Percentiles rank a stretch among this genome's conserved stretches.
phyloP scores from a whole-genome alignment of 2,888 invertebrate species.

The Punctoribates punctum region DNA sequence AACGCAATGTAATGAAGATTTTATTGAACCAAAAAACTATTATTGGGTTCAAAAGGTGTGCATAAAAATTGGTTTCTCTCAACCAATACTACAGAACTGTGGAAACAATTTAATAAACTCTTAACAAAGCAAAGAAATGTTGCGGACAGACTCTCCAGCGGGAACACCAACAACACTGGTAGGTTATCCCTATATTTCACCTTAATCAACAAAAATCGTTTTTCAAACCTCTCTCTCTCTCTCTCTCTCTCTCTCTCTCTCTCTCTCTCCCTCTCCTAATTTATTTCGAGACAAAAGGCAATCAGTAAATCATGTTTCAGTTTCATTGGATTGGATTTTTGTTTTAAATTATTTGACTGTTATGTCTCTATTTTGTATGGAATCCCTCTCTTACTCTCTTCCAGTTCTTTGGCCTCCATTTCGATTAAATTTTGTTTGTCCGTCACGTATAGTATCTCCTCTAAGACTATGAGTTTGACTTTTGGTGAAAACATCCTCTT shows the following conservation, averaged over 20 bases:
- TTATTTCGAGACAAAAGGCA: neutral
- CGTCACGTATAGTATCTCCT: constrained; percentile 2
- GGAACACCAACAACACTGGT: neutral
- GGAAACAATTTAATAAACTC: too few species aligned
- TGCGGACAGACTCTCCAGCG: constrained; percentile 13
- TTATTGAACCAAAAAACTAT: too few species aligned
- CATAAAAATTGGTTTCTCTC: too few species aligned
- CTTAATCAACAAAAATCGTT: too few species aligned
- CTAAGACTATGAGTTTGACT: neutral
- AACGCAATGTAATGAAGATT: too few species aligned
- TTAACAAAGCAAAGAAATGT: neutral
- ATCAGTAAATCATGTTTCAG: neutral
- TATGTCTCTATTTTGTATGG: neutral
- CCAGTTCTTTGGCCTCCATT: neutral
- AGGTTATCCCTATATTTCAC: neutral
- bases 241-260: neutral
- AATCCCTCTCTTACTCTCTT: neutral
- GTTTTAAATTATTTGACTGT: neutral
- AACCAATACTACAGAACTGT: too few species aligned
- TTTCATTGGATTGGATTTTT: neutral
- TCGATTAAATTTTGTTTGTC: constrained; percentile 16
- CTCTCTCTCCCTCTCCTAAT: neutral
- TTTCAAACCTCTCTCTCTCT: neutral
- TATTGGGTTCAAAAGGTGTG: too few species aligned
- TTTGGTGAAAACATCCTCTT: constrained; percentile 14